Evolutionary conservation across 2,888 invertebrate genomes (phyloP).

Genomic region (Gandaritis pyraliata): DNA sequence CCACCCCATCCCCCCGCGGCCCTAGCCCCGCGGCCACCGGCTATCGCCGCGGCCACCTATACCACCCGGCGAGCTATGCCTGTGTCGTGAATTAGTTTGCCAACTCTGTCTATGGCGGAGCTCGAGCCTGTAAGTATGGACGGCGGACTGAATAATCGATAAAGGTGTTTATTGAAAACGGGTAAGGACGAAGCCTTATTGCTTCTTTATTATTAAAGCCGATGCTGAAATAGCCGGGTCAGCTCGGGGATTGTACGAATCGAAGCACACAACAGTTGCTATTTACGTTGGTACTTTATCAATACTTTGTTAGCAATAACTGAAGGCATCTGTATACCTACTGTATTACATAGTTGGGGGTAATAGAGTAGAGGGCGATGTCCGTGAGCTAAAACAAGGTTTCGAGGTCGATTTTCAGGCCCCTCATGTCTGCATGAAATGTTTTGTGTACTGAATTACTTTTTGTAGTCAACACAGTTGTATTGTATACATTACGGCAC

Average conservation of each 20-base stretch:
- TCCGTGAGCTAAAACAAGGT: constrained; percentile 37
- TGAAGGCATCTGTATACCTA: constrained; percentile 1
- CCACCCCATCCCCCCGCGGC: constrained; percentile 50
- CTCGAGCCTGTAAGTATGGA: constrained; percentile 82
- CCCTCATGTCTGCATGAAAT: constrained; percentile 32
- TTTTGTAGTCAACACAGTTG: constrained; percentile 11
- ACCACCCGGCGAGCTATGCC: constrained; percentile 81
- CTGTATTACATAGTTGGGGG: constrained; percentile 24
- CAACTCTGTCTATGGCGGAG: constrained; percentile 84
- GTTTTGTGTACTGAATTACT: constrained; percentile 24
- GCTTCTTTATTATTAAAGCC: constrained; percentile 81
- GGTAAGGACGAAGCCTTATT: constrained; percentile 81
- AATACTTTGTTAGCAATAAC: constrained; percentile 18
- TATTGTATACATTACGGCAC: not conserved
- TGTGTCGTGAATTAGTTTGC: constrained; percentile 84
- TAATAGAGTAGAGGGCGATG: constrained; percentile 2
- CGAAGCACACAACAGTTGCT: constrained; percentile 15
- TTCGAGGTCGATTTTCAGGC: constrained; percentile 40
- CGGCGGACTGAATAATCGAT: constrained; percentile 83
- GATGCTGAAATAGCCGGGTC: constrained; percentile 52
- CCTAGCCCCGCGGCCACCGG: constrained; percentile 70
- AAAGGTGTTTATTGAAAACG: constrained; percentile 85
- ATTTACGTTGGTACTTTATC: constrained; percentile 19
- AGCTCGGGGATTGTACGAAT: constrained; percentile 27
- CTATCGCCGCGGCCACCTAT: constrained; percentile 80